A percentile compares a stretch with the other conserved stretches of the same genome.
These are phyloP conservation scores for Palloptera scutellata DNA, from an alignment of 2,888 invertebrate genomes.

Conservation along the genomic window DNA sequence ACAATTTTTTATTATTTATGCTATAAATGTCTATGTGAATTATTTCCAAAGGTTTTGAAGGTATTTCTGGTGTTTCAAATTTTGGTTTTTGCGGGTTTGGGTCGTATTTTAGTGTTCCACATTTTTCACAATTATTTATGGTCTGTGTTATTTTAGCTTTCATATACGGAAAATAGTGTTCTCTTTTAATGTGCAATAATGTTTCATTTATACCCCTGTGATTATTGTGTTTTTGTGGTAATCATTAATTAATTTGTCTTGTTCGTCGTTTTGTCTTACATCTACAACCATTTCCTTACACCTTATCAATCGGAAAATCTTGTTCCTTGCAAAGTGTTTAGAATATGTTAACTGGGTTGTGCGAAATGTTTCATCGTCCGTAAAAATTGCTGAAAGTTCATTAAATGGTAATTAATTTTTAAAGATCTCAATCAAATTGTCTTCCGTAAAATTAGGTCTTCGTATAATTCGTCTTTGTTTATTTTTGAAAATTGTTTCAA, in stretches of 20 bases:
- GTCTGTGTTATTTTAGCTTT: too few relatives aligned
- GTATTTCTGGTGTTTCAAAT: conserved; percentile 36
- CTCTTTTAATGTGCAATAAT: too few relatives aligned
- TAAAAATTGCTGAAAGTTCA: conserved; percentile 31
- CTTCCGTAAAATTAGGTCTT: conserved; percentile 28
- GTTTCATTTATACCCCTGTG: too few relatives aligned
- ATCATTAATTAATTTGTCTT: conserved; percentile 35
- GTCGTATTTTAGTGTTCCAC: conserved; percentile 33
- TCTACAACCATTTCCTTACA: conserved; percentile 35
- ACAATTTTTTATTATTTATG: conserved; percentile 37
- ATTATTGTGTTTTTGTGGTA: too few relatives aligned
- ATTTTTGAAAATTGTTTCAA: too few relatives aligned
- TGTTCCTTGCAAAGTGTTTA: not conserved
- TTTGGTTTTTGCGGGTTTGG: conserved; percentile 37
- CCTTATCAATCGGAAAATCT: conserved; percentile 21
- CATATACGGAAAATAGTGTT: too few relatives aligned
- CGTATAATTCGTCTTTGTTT: conserved; percentile 33
- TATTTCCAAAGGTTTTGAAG: too few relatives aligned
- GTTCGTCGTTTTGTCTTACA: conserved; percentile 33
- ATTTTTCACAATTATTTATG: too few relatives aligned
- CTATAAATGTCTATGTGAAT: conserved; percentile 34
- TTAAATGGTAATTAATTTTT: conserved; percentile 30
- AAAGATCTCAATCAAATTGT: conserved; percentile 30
- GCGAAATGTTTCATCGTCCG: too few relatives aligned
- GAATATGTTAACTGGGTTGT: too few relatives aligned